These are phyloP conservation scores for Lepeophtheirus salmonis DNA, from an alignment of 1,140 invertebrate genomes.

Conservation along the genomic window DNA sequence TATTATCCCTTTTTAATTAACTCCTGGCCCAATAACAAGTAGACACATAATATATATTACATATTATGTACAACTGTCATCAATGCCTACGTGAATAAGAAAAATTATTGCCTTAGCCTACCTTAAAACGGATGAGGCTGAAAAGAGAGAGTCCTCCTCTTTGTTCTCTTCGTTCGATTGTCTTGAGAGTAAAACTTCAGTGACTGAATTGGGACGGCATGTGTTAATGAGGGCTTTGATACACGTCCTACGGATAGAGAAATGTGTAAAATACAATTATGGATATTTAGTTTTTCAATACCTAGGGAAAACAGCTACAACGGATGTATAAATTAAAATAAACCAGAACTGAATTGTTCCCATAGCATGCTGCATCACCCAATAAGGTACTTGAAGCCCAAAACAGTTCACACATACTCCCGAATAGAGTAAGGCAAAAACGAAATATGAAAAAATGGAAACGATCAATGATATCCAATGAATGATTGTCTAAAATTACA, in stretches of 20 bases:
- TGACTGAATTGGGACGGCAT: background rate
- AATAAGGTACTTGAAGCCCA: constrained; percentile 58
- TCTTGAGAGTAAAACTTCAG: background rate
- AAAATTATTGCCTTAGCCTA: constrained; percentile 16
- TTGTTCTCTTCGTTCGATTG: background rate
- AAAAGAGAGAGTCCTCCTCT: background rate
- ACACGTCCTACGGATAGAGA: too few species aligned
- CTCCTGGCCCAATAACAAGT: too few species aligned
- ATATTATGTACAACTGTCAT: too few species aligned
- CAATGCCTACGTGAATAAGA: too few species aligned
- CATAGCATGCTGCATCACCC: constrained; percentile 61
- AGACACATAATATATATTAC: too few species aligned
- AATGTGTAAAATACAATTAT: too few species aligned
- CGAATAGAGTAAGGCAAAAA: constrained; percentile 65
- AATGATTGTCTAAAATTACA: constrained; percentile 55
- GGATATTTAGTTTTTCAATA: constrained; percentile 33
- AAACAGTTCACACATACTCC: constrained; percentile 53
- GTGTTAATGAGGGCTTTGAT: background rate
- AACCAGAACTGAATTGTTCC: constrained; percentile 55
- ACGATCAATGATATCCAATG: constrained; percentile 52
- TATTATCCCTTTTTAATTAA: too few species aligned
- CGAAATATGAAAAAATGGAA: constrained; percentile 59
- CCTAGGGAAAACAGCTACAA: constrained; percentile 65
- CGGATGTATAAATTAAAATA: constrained; percentile 48
- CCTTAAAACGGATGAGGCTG: constrained; percentile 8